These are phyloP conservation scores for Drosophila nigrodunni DNA, from an alignment of 1,140 invertebrate genomes.

Conservation along the genomic window DNA sequence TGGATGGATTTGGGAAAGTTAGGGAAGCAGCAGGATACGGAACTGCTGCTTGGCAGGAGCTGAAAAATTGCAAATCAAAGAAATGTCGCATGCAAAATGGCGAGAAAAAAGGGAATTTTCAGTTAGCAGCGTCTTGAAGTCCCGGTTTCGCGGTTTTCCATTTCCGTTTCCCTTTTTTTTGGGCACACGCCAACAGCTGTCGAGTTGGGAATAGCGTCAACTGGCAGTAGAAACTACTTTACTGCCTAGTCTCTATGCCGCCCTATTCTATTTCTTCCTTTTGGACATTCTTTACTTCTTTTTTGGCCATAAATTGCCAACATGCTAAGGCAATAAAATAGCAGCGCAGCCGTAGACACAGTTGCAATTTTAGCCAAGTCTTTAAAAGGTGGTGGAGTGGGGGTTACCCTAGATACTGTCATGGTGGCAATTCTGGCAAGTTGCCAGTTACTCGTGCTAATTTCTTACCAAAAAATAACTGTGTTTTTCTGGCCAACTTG, in stretches of 20 bases:
- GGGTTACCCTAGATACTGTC: conserved; percentile 71
- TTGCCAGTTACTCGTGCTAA: conserved; percentile 71
- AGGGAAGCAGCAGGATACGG: no score
- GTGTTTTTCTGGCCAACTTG: conserved; percentile 37
- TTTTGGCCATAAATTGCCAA: conserved; percentile 70
- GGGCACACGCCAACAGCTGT: conserved; percentile 75
- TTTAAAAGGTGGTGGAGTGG: neutral
- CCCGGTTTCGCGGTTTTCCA: conserved; percentile 21
- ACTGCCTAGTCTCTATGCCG: conserved; percentile 15
- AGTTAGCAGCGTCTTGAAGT: conserved; percentile 36
- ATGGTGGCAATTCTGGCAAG: conserved; percentile 58
- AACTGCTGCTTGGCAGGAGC: neutral
- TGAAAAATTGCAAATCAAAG: conserved; percentile 5
- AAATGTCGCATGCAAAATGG: conserved; percentile 61
- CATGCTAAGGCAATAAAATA: conserved; percentile 81
- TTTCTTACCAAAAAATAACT: conserved; percentile 71
- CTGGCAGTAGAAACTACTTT: neutral
- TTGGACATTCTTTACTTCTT: conserved; percentile 8
- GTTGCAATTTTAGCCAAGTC: conserved; percentile 54
- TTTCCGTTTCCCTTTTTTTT: conserved; percentile 12
- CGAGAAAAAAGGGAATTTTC: conserved; percentile 25
- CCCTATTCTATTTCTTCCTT: conserved; percentile 35
- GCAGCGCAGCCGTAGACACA: conserved; percentile 63
- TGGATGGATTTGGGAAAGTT: neutral
- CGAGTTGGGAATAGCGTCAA: conserved; percentile 35